Evolutionary conservation across 2,888 invertebrate species (phyloP).

Genomic region (Amphipyra berbera): DNA sequence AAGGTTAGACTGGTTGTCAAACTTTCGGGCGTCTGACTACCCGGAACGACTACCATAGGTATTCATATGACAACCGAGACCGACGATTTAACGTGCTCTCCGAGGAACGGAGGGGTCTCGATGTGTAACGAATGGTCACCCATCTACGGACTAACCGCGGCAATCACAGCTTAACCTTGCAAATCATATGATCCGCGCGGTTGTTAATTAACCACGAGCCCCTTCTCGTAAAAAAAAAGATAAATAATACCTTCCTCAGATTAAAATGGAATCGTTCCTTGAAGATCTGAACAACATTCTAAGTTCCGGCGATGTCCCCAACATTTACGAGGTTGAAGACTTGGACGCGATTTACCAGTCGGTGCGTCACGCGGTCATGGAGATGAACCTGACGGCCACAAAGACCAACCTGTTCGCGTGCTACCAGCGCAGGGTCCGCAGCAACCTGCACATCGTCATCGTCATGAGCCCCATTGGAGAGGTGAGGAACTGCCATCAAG

Average conservation of each 20-base stretch:
- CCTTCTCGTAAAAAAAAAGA: no score
- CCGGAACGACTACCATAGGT: no score
- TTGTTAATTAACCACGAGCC: no score
- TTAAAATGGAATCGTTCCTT: constrained; percentile 96
- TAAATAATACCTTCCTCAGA: constrained; percentile 83
- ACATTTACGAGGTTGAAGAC: constrained; percentile 96
- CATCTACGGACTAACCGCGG: no score
- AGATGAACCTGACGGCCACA: constrained; percentile 93
- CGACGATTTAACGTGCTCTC: no score
- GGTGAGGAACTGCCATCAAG: constrained; percentile 63
- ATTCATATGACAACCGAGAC: no score
- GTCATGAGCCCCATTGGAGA: constrained; percentile 95
- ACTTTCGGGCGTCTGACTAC: no score
- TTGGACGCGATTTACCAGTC: constrained; percentile 93
- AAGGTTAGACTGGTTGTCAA: no score
- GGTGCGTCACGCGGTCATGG: constrained; percentile 94
- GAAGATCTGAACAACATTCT: constrained; percentile 97
- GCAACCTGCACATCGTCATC: constrained; percentile 95
- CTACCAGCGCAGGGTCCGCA: constrained; percentile 94
- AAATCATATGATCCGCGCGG: no score
- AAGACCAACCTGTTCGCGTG: constrained; percentile 96
- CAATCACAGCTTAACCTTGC: no score
- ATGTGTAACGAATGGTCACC: no score
- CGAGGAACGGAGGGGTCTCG: no score
- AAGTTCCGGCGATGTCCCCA: constrained; percentile 97